Base-by-base conservation (phyloP, 2,113 vertebrate species). In the Pandion haliaetus region DNA sequence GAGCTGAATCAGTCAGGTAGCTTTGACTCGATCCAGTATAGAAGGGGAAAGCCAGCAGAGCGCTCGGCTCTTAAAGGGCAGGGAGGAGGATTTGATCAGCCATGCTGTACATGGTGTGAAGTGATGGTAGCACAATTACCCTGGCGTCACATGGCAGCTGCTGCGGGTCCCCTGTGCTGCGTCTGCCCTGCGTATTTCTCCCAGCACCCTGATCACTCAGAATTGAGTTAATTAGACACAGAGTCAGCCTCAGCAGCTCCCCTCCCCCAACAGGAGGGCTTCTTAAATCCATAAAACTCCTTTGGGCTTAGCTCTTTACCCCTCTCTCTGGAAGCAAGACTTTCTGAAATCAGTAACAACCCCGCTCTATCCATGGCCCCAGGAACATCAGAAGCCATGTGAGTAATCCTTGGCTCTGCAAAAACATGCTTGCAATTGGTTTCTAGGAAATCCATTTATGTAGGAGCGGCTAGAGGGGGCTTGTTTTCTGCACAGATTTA, bases 61-160 rank as follows among this genome's bases (percentile, higher is more conserved):
- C 2, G 3, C 52, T 54, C 52, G 4, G 31, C 40, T 63, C 31
- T 14, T 17, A 18, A 8, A 62, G 44, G 34, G 50, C 31, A 66
- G 40, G 21, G 45, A 76, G 44, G 40, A 88, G 58, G 67, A 62
- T 54, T 9, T 14, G 28, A 72, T 29, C 17, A 34, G 71, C 31
- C 54, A 23, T 2, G 0, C 32, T 59, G 54, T n/a, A 72, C 26
- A 15, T 0, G 5, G 36, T 13, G 45, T 18, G 32, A 82, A 76
- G n/a, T 1, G 40, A 58, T 5, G 2, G 59, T 3, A 65, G 32
- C n/a, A 34, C 42, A 59, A 54, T n/a, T 44, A 74, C 14, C 29
- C 31, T 9, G 11, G 28, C 8, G 2, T 45, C 32, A 32, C 1
- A 2, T 1, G 24, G 55, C 4, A 18, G 63, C 31, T 81, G 81